Evolutionary conservation across 1,140 invertebrate species (phyloP).

Genomic region (Aphaenogaster floridana): DNA sequence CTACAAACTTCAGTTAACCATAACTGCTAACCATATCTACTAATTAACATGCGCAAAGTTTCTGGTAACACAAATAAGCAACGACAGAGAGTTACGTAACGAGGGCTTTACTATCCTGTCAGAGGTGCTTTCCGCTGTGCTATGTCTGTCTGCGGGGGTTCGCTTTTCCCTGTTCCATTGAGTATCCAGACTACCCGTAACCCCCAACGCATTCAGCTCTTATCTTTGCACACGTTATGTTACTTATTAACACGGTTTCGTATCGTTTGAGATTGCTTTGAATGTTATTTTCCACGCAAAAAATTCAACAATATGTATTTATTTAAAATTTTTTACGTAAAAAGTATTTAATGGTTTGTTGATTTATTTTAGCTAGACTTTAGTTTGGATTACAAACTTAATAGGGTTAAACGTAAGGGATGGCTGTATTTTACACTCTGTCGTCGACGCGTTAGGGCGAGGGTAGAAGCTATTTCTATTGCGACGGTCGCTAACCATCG

Average conservation of each 20-base stretch:
- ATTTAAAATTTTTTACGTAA: neutral
- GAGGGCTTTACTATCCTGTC: slow-evolving; percentile 71
- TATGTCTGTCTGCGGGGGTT: slow-evolving; percentile 2
- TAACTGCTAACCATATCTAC: slow-evolving; percentile 75
- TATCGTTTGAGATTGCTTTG: slow-evolving; percentile 40
- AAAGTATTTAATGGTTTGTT: neutral
- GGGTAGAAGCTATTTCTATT: neutral
- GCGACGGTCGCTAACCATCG: neutral
- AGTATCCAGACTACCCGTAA: neutral
- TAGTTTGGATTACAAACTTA: neutral
- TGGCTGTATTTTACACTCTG: neutral
- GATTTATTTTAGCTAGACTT: neutral
- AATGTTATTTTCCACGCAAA: neutral
- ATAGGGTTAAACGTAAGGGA: neutral
- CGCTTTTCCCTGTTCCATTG: neutral
- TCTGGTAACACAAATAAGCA: slow-evolving; percentile 75
- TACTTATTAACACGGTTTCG: slow-evolving; percentile 69
- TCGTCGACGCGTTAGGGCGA: slow-evolving; percentile 6
- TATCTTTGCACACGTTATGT: slow-evolving; percentile 32
- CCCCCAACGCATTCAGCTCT: slow-evolving; percentile 5
- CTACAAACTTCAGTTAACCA: slow-evolving; percentile 70
- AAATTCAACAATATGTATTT: neutral
- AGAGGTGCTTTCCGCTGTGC: slow-evolving; percentile 56
- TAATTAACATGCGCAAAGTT: slow-evolving; percentile 76
- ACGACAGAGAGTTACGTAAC: slow-evolving; percentile 73